Percentiles rank a stretch among this genome's conserved stretches.
Conservation (phyloP, 2,888 invertebrate species). For the Ochropleura leucogaster region DNA sequence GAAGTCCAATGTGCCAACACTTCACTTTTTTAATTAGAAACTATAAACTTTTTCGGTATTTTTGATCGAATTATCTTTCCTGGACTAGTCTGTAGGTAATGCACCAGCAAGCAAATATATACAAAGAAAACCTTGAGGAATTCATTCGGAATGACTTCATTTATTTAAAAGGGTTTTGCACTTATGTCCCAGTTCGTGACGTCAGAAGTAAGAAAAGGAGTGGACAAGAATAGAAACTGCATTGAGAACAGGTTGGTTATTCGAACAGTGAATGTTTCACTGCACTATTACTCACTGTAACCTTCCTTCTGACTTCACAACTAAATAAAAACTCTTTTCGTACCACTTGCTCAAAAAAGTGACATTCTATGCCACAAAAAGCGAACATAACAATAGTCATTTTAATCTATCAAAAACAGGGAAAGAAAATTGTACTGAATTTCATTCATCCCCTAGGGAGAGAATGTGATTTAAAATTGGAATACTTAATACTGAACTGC, state of each 20-base stretch:
- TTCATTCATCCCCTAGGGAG: too few relatives aligned
- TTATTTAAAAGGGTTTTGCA: conserved; percentile 36
- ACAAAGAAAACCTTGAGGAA: background rate
- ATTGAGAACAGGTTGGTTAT: background rate
- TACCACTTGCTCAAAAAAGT: too few relatives aligned
- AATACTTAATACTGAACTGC: too few relatives aligned
- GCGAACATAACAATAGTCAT: too few relatives aligned
- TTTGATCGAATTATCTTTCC: background rate
- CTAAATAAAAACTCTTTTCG: background rate
- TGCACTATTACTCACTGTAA: background rate
- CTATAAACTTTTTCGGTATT: background rate
- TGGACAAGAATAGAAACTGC: conserved; percentile 13
- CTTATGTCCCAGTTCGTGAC: conserved; percentile 13
- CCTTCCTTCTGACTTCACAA: background rate
- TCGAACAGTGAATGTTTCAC: background rate
- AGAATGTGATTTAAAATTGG: too few relatives aligned
- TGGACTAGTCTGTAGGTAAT: background rate
- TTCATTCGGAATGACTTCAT: conserved; percentile 13
- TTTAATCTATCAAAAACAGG: too few relatives aligned
- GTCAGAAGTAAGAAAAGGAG: conserved; percentile 13
- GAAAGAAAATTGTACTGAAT: too few relatives aligned
- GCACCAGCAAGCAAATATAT: conserved; percentile 6
- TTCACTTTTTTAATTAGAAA: background rate
- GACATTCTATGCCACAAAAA: too few relatives aligned
- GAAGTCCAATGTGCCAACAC: background rate